These are phyloP conservation scores for Coryphaenoides rupestris DNA, from an alignment of 2,113 vertebrate genomes.

Conservation along the genomic window DNA sequence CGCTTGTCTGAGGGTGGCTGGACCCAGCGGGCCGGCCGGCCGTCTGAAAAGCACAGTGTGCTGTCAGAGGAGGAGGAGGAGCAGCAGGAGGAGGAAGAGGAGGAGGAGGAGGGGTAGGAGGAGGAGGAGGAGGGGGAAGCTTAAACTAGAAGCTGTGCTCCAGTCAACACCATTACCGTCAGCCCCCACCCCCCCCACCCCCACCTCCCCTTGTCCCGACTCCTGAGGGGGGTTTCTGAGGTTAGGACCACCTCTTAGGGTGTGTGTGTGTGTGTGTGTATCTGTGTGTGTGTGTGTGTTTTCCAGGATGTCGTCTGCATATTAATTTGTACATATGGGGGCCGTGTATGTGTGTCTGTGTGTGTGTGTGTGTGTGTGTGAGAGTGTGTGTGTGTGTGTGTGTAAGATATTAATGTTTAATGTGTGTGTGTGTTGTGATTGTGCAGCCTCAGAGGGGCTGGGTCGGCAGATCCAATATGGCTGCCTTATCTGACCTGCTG, in stretches of 20 bases:
- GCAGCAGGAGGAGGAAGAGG: conserved; percentile 1
- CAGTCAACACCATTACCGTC: background rate
- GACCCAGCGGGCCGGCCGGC: conserved; percentile 48
- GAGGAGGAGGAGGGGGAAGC: conserved; percentile 17
- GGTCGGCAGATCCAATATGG: background rate
- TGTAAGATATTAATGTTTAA: background rate
- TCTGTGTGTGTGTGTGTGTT: conserved; percentile 1
- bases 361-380: background rate
- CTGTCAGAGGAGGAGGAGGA: background rate
- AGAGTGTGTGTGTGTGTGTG: background rate
- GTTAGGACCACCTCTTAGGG: background rate
- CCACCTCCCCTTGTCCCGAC: background rate
- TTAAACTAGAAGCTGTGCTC: conserved; percentile 35
- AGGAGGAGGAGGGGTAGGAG: conserved; percentile 2
- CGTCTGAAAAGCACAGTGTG: conserved; percentile 62
- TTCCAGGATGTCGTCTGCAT: background rate
- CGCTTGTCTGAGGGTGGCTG: conserved; percentile 12
- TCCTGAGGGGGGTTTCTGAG: background rate
- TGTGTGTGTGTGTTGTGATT: background rate
- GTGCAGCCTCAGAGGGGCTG: background rate
- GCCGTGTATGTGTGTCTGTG: background rate
- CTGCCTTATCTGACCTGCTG: background rate
- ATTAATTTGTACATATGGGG: background rate
- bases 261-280: conserved; percentile 9
- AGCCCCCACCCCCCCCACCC: background rate